Percentiles rank a stretch among this genome's conserved stretches.
phyloP scores from a whole-genome alignment of 2,888 invertebrate species.

The Caenorhabditis sp. region DNA sequence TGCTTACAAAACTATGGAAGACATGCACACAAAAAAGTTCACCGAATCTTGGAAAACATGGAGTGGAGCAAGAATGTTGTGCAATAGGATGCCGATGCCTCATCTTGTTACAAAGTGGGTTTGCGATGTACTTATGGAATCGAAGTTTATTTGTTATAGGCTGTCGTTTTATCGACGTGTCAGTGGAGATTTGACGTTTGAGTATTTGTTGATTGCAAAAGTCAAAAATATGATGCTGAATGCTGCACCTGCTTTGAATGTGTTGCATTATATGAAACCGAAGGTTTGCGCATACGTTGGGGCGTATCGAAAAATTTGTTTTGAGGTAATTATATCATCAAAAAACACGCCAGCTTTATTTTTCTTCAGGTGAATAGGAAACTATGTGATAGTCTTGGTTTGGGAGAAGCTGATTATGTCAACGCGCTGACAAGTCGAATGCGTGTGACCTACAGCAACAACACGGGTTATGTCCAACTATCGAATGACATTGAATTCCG shows the following conservation, averaged over 20 bases:
- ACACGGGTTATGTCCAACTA: conserved; percentile 45
- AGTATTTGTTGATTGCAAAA: conserved; percentile 55
- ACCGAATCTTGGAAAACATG: conserved; percentile 59
- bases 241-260: conserved; percentile 54
- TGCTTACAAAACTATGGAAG: conserved; percentile 61
- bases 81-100: conserved; percentile 44
- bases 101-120: conserved; percentile 45
- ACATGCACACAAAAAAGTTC: conserved; percentile 56
- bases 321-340: conserved; percentile 27
- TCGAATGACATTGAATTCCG: conserved; percentile 44
- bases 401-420: conserved; percentile 36
- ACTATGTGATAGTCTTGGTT: conserved; percentile 35
- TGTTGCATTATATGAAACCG: conserved; percentile 55
- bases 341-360: background rate
- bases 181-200: conserved; percentile 40
- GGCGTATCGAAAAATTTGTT: conserved; percentile 46
- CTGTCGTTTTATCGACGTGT: conserved; percentile 56
- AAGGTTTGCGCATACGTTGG: conserved; percentile 57
- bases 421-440: conserved; percentile 39
- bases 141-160: conserved; percentile 22
- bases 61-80: conserved; percentile 61
- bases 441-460: conserved; percentile 46
- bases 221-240: conserved; percentile 51
- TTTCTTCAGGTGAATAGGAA: conserved; percentile 33
- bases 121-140: background rate